Evolutionary conservation across 2,888 invertebrate genomes (phyloP).

Genomic region (Synergus umbraculus): DNA sequence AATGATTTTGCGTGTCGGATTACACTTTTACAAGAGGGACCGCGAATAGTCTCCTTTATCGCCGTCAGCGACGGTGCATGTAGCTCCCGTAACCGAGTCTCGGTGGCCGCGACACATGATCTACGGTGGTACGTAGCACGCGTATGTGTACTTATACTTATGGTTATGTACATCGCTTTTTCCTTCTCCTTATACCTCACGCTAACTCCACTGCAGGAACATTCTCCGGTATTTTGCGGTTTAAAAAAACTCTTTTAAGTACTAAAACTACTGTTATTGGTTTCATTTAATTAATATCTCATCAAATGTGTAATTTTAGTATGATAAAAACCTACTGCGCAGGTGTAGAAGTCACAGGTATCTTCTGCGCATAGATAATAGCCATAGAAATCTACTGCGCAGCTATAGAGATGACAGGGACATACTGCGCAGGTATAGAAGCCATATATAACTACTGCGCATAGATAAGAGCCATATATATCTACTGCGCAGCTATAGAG

Average conservation of each 20-base stretch:
- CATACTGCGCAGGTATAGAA: too few species aligned
- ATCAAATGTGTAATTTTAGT: neutral
- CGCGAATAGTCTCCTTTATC: conserved; percentile 49
- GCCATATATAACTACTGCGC: neutral
- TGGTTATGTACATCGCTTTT: conserved; percentile 19
- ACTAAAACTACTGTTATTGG: neutral
- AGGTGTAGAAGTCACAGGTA: neutral
- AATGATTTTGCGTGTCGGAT: conserved; percentile 74
- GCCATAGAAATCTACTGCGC: neutral
- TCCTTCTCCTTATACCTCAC: conserved; percentile 16
- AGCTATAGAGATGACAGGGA: neutral
- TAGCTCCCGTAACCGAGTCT: conserved; percentile 39
- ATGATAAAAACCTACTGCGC: neutral
- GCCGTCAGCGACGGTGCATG: conserved; percentile 47
- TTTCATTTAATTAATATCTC: neutral
- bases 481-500: neutral
- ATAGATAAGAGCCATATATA: neutral
- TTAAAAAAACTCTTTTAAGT: neutral
- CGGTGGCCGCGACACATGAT: conserved; percentile 36
- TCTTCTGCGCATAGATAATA: neutral
- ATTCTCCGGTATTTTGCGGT: conserved; percentile 3
- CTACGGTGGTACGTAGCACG: conserved; percentile 37
- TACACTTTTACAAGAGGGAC: conserved; percentile 59
- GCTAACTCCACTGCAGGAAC: conserved; percentile 10
- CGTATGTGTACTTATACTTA: conserved; percentile 19